Conservation (phyloP, 2,113 vertebrate genomes). For the Chionodraco myersi region DNA sequence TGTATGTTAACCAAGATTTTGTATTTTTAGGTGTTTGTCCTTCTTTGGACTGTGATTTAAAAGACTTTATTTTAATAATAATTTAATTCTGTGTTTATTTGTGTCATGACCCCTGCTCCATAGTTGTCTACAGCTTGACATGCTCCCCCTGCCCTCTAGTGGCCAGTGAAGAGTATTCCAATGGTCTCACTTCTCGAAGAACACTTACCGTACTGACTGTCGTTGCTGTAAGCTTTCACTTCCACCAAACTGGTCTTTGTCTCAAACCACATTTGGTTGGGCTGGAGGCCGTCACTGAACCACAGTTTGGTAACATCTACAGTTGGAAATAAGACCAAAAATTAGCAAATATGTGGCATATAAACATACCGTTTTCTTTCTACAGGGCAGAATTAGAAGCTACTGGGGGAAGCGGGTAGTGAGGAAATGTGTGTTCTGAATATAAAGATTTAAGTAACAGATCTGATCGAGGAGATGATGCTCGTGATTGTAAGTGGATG, state of each 20-base stretch:
- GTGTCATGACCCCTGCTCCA: background rate
- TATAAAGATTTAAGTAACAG: background rate
- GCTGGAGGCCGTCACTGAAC: slow-evolving; percentile 84
- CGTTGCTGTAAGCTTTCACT: slow-evolving; percentile 86
- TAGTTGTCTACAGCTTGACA: background rate
- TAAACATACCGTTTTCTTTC: background rate
- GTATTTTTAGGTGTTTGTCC: background rate
- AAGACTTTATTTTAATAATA: no score
- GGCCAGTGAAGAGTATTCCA: background rate
- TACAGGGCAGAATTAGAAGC: background rate
- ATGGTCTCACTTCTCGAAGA: background rate
- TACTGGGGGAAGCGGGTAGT: background rate
- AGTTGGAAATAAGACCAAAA: background rate
- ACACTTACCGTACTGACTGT: slow-evolving; percentile 86
- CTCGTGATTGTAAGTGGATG: background rate
- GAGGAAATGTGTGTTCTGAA: background rate
- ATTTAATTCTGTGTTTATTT: background rate
- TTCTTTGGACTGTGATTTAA: background rate
- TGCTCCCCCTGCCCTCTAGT: slow-evolving; percentile 22
- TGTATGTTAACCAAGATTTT: background rate
- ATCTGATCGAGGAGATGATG: background rate
- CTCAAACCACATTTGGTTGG: slow-evolving; percentile 87
- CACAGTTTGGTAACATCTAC: slow-evolving; percentile 86
- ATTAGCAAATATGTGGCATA: background rate
- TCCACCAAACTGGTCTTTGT: slow-evolving; percentile 83